Base-by-base conservation (phyloP, 2,888 invertebrate genomes). In the Prenolepis imparis region DNA sequence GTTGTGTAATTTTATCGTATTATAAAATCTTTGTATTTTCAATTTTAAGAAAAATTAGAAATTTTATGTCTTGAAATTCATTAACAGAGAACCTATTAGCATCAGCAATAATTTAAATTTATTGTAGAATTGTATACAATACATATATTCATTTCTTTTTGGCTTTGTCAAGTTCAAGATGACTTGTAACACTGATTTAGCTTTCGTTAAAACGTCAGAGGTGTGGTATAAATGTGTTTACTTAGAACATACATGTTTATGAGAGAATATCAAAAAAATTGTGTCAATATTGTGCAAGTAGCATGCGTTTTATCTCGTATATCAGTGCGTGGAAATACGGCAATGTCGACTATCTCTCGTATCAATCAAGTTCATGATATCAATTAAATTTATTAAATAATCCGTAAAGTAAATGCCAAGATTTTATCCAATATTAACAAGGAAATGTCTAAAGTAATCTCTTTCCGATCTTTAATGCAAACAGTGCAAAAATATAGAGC, bases 351-450 rank as follows among this genome's bases (percentile, higher is more conserved):
- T 57, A 78, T 78, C 21, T 78, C 18, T 72, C 18, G 15, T 1
- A 44, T 68, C 44, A 8, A 77, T 72, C 6, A 72, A 67, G 32
- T 72, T 70, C 44, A 39, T 5, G 41, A 72, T 72, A 59, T 18
- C 32, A 73, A 59, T 73, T 78, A 73, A n/a, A n/a, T n/a, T n/a
- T n/a, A n/a, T n/a, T n/a, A n/a, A 18, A 59, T 32, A 59, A 78
- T 41, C 21, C 21, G 1, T 18, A 32, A 68, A 55, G 44, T 32
- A 59, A 78, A 78, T 73, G 11, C 8, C 8, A 24, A 36, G 8
- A 24, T 73, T 32, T 57, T 68, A n/a, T 9, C n/a, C 36, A 73
- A 59, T 12, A n/a, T 59, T 70, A 28, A 72, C n/a, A 12, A 18
- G n/a, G 39, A 36, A 61, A 21, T 48, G 18, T 28, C 32, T 8